Conservation (phyloP, 2,888 invertebrate genomes). For the Syritta pipiens region DNA sequence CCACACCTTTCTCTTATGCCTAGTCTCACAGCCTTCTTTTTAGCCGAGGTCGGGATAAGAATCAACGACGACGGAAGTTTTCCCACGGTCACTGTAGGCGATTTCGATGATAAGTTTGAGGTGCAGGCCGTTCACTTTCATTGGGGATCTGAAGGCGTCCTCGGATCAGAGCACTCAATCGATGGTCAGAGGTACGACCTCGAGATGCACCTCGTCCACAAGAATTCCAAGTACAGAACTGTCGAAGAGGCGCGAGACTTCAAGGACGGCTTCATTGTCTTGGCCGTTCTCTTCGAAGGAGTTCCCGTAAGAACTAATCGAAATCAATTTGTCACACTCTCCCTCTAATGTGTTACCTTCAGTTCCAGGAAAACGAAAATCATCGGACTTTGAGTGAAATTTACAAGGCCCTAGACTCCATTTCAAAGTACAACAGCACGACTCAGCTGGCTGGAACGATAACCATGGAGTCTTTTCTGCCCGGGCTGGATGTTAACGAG, state of each 20-base stretch:
- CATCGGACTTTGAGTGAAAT: conserved; percentile 72
- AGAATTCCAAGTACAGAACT: conserved; percentile 81
- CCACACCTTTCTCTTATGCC: neutral
- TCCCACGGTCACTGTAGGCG: conserved; percentile 73
- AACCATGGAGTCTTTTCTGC: conserved; percentile 73
- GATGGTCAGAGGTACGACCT: conserved; percentile 81
- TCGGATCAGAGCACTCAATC: conserved; percentile 81
- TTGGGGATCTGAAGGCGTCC: conserved; percentile 85
- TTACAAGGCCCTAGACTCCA: conserved; percentile 70
- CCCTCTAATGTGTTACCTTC: neutral
- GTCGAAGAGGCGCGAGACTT: conserved; percentile 80
- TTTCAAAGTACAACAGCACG: conserved; percentile 72
- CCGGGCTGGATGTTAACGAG: conserved; percentile 72
- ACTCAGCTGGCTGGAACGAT: conserved; percentile 70
- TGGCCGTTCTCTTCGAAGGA: conserved; percentile 83
- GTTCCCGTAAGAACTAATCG: conserved; percentile 70
- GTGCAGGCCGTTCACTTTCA: conserved; percentile 81
- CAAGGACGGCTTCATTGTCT: conserved; percentile 82
- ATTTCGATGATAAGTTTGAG: conserved; percentile 72
- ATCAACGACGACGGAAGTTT: conserved; percentile 71
- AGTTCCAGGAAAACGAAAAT: conserved; percentile 69
- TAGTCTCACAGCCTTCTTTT: neutral
- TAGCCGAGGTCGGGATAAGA: conserved; percentile 74
- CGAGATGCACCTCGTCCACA: conserved; percentile 86
- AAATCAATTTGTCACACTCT: neutral